phyloP scores from a whole-genome alignment of 1,140 invertebrate genomes.

The Hypsibius dujardini region DNA sequence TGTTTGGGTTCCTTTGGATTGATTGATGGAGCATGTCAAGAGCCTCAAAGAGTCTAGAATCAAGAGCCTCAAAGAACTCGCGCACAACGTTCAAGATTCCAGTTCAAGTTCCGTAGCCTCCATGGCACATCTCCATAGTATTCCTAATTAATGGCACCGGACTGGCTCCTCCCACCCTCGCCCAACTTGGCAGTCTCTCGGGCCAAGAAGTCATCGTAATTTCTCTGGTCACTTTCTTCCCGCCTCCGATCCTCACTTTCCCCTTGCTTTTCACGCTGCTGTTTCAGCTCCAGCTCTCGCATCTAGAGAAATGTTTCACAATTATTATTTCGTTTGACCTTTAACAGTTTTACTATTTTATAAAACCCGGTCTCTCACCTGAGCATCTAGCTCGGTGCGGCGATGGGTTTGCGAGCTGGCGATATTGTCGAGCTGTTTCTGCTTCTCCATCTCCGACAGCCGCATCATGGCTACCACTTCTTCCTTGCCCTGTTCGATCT shows the following conservation, averaged over 20 bases:
- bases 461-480: background rate
- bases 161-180: background rate
- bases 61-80: no score
- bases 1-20: no score
- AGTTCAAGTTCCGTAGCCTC: no score
- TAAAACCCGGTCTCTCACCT: background rate
- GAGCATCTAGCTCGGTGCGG: background rate
- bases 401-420: background rate
- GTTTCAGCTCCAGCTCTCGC: background rate
- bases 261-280: background rate
- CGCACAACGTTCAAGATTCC: no score
- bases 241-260: background rate
- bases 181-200: slow-evolving; percentile 15
- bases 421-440: slow-evolving; percentile 2
- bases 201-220: slow-evolving; percentile 7
- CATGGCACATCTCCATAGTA: no score
- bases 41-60: no score
- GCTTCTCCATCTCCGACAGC: slow-evolving; percentile 7
- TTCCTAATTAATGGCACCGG: no score
- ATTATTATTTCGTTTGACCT: background rate
- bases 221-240: background rate
- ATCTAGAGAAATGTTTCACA: background rate
- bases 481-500: background rate
- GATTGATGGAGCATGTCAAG: no score
- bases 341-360: background rate